Conservation (phyloP, 2,888 invertebrate genomes). For the Helobdella robusta region DNA sequence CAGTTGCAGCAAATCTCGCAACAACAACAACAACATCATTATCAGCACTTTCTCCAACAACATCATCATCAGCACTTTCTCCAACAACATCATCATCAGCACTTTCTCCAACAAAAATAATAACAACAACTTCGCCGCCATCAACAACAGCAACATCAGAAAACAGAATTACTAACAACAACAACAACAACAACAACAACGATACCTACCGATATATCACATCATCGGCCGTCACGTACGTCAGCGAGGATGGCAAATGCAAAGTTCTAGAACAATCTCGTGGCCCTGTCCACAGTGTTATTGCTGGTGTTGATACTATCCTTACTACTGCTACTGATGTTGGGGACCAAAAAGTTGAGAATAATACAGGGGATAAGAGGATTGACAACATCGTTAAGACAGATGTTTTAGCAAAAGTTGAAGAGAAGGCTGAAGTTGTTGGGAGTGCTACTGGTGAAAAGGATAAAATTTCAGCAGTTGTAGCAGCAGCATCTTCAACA, state of each 20-base stretch:
- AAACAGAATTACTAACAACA: neutral
- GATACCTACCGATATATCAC: neutral
- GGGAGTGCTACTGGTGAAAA: neutral
- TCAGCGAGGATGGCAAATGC: neutral
- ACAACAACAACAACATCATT: neutral
- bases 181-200: slow-evolving; percentile 4
- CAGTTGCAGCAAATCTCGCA: neutral
- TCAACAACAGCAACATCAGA: neutral
- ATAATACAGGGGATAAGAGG: neutral
- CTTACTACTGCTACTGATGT: too few species aligned
- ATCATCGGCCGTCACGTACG: neutral
- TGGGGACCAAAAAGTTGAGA: neutral
- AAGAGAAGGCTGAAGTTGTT: neutral
- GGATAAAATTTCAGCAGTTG: neutral
- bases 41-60: neutral
- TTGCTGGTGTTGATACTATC: too few species aligned
- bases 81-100: neutral
- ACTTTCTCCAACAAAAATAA: neutral
- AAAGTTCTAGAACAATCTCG: neutral
- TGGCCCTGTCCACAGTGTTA: neutral
- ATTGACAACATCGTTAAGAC: neutral
- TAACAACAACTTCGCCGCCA: neutral
- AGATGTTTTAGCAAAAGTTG: neutral
- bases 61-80: neutral
- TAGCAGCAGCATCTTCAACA: neutral